A percentile compares a stretch with the other conserved stretches of the same genome.
phyloP scores from a whole-genome alignment of 2,888 invertebrate species.

The Pristionchus fissidentatus region DNA sequence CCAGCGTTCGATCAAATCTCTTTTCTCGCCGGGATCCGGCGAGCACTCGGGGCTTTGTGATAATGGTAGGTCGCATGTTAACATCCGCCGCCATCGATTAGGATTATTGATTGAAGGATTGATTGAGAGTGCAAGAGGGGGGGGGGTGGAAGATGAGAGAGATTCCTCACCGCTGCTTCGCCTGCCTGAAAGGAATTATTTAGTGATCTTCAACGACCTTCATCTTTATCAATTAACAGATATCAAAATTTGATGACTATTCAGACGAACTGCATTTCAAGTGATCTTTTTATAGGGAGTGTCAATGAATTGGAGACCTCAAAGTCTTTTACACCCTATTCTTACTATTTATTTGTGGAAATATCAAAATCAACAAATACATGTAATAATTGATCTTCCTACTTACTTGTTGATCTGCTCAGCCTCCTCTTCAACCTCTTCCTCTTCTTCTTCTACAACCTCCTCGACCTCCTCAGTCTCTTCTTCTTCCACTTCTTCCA shows the following conservation, averaged over 20 bases:
- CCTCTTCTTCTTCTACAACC: conserved; percentile 59
- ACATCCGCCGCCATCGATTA: too few relatives aligned
- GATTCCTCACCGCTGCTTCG: conserved; percentile 39
- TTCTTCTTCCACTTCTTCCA: conserved; percentile 60
- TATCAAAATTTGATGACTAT: background rate
- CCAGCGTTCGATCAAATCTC: too few relatives aligned
- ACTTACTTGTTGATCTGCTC: conserved; percentile 42
- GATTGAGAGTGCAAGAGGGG: background rate
- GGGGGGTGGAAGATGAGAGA: background rate
- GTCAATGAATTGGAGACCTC: background rate
- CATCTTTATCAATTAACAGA: too few relatives aligned
- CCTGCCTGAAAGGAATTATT: conserved; percentile 37
- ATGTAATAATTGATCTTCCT: background rate
- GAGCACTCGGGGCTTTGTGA: too few relatives aligned
- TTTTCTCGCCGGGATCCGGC: too few relatives aligned
- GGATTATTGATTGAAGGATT: background rate
- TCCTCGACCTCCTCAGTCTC: conserved; percentile 61
- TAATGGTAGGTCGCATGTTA: too few relatives aligned
- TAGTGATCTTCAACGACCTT: too few relatives aligned
- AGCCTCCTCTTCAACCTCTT: conserved; percentile 52
- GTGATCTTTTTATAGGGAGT: background rate
- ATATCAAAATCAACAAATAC: too few relatives aligned
- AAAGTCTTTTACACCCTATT: too few relatives aligned
- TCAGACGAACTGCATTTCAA: conserved; percentile 3
- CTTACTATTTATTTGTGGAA: too few relatives aligned